Evolutionary conservation across 1,140 invertebrate species (phyloP).

Genomic region (Ectropis grisescens): DNA sequence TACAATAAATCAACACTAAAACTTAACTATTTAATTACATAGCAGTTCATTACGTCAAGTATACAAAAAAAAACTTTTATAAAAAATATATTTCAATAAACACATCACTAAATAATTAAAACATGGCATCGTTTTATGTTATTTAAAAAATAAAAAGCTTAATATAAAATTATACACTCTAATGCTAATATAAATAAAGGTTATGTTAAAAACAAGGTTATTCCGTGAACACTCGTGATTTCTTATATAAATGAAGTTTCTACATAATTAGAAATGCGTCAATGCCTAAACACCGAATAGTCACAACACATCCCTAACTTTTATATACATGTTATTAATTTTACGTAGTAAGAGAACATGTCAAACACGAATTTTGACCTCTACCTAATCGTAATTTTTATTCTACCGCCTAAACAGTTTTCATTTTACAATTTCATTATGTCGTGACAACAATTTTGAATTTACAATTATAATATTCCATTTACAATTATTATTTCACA

Average conservation of each 20-base stretch:
- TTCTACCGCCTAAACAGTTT: conserved; percentile 41
- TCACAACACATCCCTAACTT: conserved; percentile 52
- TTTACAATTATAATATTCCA: conserved; percentile 17
- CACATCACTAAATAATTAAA: conserved; percentile 52
- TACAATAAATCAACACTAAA: conserved; percentile 55
- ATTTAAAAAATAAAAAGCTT: conserved; percentile 28
- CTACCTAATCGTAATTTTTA: conserved; percentile 41
- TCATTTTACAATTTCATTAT: conserved; percentile 52
- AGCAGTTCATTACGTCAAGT: conserved; percentile 39
- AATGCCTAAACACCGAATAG: conserved; percentile 37
- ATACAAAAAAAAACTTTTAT: conserved; percentile 62
- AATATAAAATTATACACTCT: conserved; percentile 35
- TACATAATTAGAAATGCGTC: not conserved
- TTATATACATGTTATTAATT: conserved; percentile 47
- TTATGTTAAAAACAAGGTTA: conserved; percentile 17
- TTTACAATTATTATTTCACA: conserved; percentile 10
- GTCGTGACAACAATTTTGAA: conserved; percentile 42
- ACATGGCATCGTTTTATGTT: conserved; percentile 57
- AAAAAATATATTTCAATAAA: conserved; percentile 66
- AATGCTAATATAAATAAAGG: conserved; percentile 40
- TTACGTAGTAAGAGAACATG: conserved; percentile 26
- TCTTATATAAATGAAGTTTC: not conserved
- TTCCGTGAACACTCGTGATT: conserved; percentile 26
- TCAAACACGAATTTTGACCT: conserved; percentile 55
- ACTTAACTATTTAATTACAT: conserved; percentile 49